Percentiles rank a stretch among this genome's conserved stretches.
Conservation (phyloP, 2,888 invertebrate genomes). For the Neoascia interrupta region DNA sequence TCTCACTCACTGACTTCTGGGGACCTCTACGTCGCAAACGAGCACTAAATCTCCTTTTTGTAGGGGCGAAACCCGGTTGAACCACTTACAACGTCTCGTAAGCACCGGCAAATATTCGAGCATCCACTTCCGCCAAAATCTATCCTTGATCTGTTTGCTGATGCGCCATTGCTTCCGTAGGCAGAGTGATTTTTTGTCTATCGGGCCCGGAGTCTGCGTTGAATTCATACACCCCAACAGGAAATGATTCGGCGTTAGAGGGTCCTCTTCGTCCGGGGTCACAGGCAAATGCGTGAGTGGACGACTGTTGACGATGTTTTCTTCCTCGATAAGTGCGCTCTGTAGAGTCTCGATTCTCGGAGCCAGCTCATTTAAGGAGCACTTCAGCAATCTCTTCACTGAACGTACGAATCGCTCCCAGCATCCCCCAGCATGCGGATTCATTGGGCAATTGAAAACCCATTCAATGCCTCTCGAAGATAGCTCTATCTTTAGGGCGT, state of each 20-base stretch:
- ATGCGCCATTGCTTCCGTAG: conserved; percentile 20
- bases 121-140: conserved; percentile 31
- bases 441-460: conserved; percentile 27
- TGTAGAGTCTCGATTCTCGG: conserved; percentile 16
- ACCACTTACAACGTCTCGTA: conserved; percentile 7
- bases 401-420: conserved; percentile 22
- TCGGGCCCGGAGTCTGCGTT: conserved; percentile 4
- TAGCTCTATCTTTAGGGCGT: conserved; percentile 9
- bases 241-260: conserved; percentile 41
- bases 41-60: background rate
- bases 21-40: conserved; percentile 7
- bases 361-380: background rate
- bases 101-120: conserved; percentile 1
- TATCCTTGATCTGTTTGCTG: conserved; percentile 7
- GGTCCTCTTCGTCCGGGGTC: conserved; percentile 27
- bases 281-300: conserved; percentile 6
- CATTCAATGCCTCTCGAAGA: conserved; percentile 17
- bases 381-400: conserved; percentile 3
- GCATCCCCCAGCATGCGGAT: conserved; percentile 27
- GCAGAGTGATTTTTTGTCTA: conserved; percentile 10
- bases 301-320: conserved; percentile 11
- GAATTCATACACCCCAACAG: conserved; percentile 18
- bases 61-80: background rate
- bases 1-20: conserved; percentile 43
- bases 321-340: background rate